Percentiles rank a stretch among this genome's conserved stretches.
These are phyloP conservation scores for Atherix ibis DNA, from an alignment of 2,888 invertebrate genomes.

Conservation along the genomic window DNA sequence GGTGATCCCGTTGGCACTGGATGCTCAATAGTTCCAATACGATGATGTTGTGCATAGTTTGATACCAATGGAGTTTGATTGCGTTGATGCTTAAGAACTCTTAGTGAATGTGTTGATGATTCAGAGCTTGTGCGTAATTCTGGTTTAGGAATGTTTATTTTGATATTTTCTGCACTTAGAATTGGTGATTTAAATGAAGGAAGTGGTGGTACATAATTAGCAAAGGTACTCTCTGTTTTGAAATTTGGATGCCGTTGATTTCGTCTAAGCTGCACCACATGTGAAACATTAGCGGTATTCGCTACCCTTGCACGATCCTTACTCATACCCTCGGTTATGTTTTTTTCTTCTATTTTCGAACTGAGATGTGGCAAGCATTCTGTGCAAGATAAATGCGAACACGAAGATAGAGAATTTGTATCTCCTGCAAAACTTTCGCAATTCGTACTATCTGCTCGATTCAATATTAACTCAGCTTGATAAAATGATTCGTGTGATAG, in stretches of 20 bases:
- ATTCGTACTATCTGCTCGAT: conserved; percentile 18
- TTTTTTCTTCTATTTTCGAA: conserved; percentile 19
- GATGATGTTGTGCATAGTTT: background rate
- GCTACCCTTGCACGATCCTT: background rate
- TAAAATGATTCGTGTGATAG: conserved; percentile 55
- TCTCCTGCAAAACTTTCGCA: conserved; percentile 17
- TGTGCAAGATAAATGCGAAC: conserved; percentile 55
- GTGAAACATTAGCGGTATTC: background rate
- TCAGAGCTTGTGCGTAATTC: conserved; percentile 13
- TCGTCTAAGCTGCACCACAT: background rate
- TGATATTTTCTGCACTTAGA: conserved; percentile 29
- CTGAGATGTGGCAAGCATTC: conserved; percentile 34
- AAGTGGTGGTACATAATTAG: conserved; percentile 30
- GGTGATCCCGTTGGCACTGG: background rate
- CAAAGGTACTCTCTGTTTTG: conserved; percentile 9
- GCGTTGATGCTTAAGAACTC: background rate
- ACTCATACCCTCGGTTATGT: background rate
- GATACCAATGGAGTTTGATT: no score
- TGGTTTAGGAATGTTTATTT: conserved; percentile 31
- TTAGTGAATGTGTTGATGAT: no score
- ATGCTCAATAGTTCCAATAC: background rate
- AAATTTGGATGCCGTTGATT: background rate
- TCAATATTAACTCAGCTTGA: conserved; percentile 40
- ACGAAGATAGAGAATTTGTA: conserved; percentile 35
- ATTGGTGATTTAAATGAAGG: conserved; percentile 30